phyloP scores from a whole-genome alignment of 2,113 vertebrate genomes.

The Psephotus haematonotus region DNA sequence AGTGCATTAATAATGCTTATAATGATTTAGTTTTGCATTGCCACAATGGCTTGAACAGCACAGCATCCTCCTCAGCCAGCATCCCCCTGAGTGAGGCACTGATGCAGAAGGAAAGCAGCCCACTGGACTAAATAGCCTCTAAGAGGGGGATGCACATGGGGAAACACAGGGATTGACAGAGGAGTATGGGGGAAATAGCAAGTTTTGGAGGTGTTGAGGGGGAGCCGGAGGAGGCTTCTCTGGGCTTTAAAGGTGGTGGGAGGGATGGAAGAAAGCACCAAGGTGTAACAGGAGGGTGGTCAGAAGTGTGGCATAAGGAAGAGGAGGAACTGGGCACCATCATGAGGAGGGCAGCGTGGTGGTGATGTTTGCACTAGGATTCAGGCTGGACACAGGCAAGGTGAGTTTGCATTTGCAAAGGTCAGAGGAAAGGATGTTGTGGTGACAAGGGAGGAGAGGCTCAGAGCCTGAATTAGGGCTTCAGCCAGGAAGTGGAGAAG shows the following conservation, averaged over 20 bases:
- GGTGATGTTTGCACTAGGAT: neutral
- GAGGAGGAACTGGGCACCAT: rapidly evolving
- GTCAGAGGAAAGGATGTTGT: neutral
- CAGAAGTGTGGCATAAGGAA: rapidly evolving
- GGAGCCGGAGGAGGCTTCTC: neutral
- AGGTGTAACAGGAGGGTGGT: neutral
- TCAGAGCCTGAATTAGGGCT: neutral
- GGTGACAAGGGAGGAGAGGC: neutral
- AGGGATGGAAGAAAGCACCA: neutral
- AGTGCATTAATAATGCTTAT: neutral
- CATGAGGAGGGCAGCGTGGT: rapidly evolving
- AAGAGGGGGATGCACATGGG: neutral
- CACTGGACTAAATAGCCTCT: neutral
- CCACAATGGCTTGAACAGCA: rapidly evolving
- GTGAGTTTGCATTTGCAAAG: neutral
- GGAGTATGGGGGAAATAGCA: rapidly evolving
- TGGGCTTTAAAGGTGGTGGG: neutral
- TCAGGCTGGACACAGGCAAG: rapidly evolving
- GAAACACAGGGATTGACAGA: no score
- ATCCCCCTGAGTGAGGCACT: rapidly evolving
- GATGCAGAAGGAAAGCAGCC: neutral
- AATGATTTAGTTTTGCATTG: neutral
- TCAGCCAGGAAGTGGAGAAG: neutral
- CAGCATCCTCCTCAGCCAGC: neutral
- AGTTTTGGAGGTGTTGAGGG: neutral